A percentile compares a stretch with the other conserved stretches of the same genome.
phyloP scores from a whole-genome alignment of 35 echinoderm and acorn worm species.

The Ophioderma brevispina region DNA sequence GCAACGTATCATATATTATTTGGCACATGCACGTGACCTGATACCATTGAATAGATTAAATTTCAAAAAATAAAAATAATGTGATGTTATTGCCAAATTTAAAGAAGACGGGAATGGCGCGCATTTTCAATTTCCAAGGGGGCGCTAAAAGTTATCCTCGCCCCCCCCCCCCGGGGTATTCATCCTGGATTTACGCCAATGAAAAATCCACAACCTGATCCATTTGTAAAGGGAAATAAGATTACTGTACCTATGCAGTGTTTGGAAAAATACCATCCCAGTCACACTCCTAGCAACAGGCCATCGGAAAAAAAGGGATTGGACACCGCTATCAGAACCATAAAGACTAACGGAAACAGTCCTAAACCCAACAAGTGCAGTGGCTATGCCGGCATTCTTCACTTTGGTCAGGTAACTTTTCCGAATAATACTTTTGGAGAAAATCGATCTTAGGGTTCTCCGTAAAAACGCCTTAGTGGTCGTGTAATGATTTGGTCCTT shows the following conservation, averaged over 20 bases:
- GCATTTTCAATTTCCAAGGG: no score
- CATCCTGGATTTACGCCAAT: no score
- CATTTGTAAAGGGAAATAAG: no score
- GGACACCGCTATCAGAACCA: neutral
- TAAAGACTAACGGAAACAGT: neutral
- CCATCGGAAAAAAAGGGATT: neutral
- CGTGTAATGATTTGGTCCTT: neutral
- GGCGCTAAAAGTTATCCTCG: no score
- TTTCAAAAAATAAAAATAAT: no score
- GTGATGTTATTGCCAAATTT: no score
- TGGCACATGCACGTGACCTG: no score
- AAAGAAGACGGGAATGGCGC: no score
- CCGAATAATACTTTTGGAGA: neutral
- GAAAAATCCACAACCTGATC: no score
- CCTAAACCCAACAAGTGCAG: neutral
- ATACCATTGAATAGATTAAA: no score
- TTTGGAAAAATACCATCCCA: neutral
- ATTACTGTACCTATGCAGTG: neutral
- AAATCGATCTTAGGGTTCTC: neutral
- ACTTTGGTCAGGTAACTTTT: neutral
- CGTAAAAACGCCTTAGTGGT: neutral
- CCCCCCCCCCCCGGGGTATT: no score
- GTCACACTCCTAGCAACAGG: neutral
- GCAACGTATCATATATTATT: no score
- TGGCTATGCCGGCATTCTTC: neutral